Base-by-base conservation (phyloP, 2,797 vertebrate species). In the Platyrinchus mystaceus region DNA sequence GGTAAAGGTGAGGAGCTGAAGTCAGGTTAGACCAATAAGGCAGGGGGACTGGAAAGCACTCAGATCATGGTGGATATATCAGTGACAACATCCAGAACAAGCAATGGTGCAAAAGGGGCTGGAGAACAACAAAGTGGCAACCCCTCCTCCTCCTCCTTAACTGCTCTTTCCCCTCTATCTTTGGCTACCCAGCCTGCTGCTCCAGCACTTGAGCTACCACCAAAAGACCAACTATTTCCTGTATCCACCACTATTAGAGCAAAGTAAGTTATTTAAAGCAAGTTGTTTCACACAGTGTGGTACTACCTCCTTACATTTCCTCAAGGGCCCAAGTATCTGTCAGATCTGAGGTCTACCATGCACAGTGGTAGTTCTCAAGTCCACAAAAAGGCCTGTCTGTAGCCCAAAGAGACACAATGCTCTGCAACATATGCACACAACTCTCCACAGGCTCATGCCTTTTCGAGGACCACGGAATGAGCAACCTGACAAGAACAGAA, bases 211-310 rank as follows among this genome's bases (percentile, higher is more conserved):
- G 10, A 46, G 17, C 27, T 46, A 28, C 52, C 13, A n/a, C 26
- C 1, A 1, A 44, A 16, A 64, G 53, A 84, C 62, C 0, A 9
- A 36, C 41, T 0, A 0, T 37, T 78, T 39, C 30, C 28, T 10
- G 1, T 2, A 19, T 11, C 71, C 62, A 47, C 12, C 34, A 12
- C 13, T 39, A 2, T 10, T 10, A 32, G 10, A 49, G n/a, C 37
- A 46, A 55, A 89, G 44, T 27, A 36, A 75, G 50, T 5, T 34
- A 11, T 13, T 32, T 13, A 8, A 69, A 41, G 59, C 36, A 50
- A 10, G 1, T 4, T 28, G 36, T 34, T 89, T 52, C 66, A 52
- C 0, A 8, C 39, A 14, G 19, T 23, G 4, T 7, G 22, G 30
- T 19, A 62, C 27, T 24, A 59, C 12, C 46, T 50, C 67, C 53